These are phyloP conservation scores for Bruchidius siliquastri DNA, from an alignment of 2,888 invertebrate species.

Conservation along the genomic window DNA sequence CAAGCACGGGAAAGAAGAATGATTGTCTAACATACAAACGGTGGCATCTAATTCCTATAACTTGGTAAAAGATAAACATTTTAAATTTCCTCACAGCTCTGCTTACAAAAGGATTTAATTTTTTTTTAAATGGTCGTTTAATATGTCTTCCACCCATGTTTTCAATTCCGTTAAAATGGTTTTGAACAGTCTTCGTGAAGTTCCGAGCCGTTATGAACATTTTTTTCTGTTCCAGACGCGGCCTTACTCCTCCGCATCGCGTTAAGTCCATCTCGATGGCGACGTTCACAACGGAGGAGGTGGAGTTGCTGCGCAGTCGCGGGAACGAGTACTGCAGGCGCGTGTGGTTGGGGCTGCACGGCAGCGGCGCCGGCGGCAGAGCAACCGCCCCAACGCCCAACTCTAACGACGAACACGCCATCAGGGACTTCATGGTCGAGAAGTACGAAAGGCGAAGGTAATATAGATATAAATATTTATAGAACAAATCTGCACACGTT, in stretches of 20 bases:
- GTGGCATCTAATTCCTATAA: too few relatives aligned
- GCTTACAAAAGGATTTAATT: too few relatives aligned
- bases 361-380: constrained; percentile 59
- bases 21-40: not conserved
- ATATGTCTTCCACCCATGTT: too few relatives aligned
- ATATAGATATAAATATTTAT: too few relatives aligned
- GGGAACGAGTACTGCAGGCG: constrained; percentile 93
- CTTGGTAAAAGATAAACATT: too few relatives aligned
- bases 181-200: too few relatives aligned
- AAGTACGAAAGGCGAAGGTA: constrained; percentile 88
- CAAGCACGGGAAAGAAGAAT: not conserved
- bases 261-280: constrained; percentile 99
- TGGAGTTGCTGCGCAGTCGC: constrained; percentile 81
- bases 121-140: too few relatives aligned
- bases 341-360: constrained; percentile 86
- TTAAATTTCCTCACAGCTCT: too few relatives aligned
- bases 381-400: constrained; percentile 61
- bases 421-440: constrained; percentile 88
- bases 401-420: constrained; percentile 79
- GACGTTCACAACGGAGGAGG: constrained; percentile 91
- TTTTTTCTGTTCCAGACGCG: constrained; percentile 68
- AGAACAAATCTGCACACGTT: too few relatives aligned
- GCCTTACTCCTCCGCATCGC: constrained; percentile 94
- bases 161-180: too few relatives aligned
- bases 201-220: not conserved